Base-by-base conservation (phyloP, 23 tunicate species). In the Diplosoma virens region DNA sequence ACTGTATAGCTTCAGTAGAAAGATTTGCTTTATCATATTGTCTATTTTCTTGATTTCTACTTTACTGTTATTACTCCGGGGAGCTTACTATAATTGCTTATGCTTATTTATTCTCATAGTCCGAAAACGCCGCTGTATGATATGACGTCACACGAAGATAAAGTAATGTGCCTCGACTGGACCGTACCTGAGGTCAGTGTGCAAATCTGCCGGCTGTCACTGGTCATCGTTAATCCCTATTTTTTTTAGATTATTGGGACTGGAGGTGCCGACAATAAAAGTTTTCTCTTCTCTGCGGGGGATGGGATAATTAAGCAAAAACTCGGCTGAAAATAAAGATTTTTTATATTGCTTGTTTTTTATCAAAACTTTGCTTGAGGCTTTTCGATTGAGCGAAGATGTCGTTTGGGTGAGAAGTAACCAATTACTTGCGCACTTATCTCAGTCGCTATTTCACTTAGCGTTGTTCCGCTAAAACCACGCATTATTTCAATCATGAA, bases 141-240 rank as follows among this genome's bases (percentile, higher is more conserved):
- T 36, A 41, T 94, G 35, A 63, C 74, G 16, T 82, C 86, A 3
- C 99, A 94, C 58, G 37, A 47, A 0, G 99, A 94, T 50, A 87
- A 94, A 66, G 99, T 94, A 9, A 83, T 83, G 83, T 87, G 82
- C 58, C 48, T 83, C 58, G 99, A 84, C 37, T 87, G 99, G 99
- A 76, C 63, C 21, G 7, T 55, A 50, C 69, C 76, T 5, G 76
- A 78, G 35, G 74, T 84, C 33, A 66, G 84, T 56, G 1, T 24
- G 7, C 11, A 3, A 22, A 23, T 9, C 25, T 50, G 26, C 3
- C 18, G 14, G 2, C 33, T 58, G 52, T 45, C 16, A 16, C 52
- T 45, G 11, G 52, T 45, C 52, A n/a, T n/a, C n/a, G n/a, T n/a
- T n/a, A n/a, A n/a, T n/a, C n/a, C n/a, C n/a, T n/a, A n/a, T 24